Percentiles rank a stretch among this genome's conserved stretches.
Evolutionary conservation across 2,797 vertebrate species (phyloP).

Genomic region (Sandelia bainsii): DNA sequence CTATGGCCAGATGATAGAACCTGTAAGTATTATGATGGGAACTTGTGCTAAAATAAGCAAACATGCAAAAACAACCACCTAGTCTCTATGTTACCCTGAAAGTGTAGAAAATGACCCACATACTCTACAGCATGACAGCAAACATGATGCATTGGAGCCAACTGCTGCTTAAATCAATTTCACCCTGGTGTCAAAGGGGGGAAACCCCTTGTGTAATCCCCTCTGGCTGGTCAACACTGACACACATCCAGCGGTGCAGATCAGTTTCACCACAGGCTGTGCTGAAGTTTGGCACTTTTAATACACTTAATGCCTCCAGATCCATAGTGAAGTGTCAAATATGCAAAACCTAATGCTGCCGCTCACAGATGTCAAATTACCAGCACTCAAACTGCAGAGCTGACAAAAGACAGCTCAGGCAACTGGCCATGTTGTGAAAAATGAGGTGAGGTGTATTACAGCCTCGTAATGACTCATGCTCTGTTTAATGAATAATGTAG

Average conservation of each 20-base stretch:
- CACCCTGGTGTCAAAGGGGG: conserved; percentile 42
- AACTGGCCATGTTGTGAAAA: conserved; percentile 59
- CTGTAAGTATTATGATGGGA: too few relatives aligned
- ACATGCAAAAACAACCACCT: too few relatives aligned
- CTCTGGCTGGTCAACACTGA: conserved; percentile 44
- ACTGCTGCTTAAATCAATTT: conserved; percentile 64
- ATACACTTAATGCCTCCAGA: conserved; percentile 41
- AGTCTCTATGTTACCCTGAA: too few relatives aligned
- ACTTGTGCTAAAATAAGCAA: too few relatives aligned
- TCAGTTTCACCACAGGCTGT: conserved; percentile 58
- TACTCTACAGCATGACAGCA: conserved; percentile 26
- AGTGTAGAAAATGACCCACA: not conserved
- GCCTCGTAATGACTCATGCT: conserved; percentile 33
- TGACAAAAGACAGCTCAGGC: conserved; percentile 47
- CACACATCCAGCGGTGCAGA: conserved; percentile 36
- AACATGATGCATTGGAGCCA: conserved; percentile 49
- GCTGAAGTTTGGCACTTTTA: conserved; percentile 49
- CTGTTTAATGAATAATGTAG: conserved; percentile 15
- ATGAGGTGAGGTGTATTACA: conserved; percentile 21
- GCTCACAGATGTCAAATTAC: conserved; percentile 62
- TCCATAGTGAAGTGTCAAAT: conserved; percentile 47
- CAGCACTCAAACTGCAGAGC: not conserved
- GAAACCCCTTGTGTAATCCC: conserved; percentile 50
- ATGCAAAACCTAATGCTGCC: conserved; percentile 43
- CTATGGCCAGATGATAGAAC: too few relatives aligned